Conservation (phyloP, 2,888 invertebrate genomes). For the Dasypolia templi region DNA sequence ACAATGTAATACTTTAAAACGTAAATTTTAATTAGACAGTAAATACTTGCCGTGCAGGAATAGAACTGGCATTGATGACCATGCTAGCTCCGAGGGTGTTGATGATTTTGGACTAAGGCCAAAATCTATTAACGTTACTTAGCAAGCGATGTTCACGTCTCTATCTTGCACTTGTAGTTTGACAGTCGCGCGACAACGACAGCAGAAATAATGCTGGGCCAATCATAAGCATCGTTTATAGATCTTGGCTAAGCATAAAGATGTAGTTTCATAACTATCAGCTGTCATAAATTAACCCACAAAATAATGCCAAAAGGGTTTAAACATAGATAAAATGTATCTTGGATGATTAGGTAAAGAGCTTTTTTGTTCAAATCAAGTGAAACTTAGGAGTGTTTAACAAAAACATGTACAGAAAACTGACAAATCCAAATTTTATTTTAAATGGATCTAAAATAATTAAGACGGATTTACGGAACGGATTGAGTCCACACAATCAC, state of each 20-base stretch:
- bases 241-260: no score
- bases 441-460: conserved; percentile 29
- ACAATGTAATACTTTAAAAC: not conserved
- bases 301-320: not conserved
- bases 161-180: no score
- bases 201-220: no score
- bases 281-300: no score
- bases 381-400: not conserved
- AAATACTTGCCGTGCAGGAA: not conserved
- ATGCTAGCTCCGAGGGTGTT: no score
- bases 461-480: conserved; percentile 25
- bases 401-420: not conserved
- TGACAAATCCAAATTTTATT: not conserved
- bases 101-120: no score
- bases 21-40: not conserved
- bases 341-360: not conserved
- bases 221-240: no score
- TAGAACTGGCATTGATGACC: not conserved
- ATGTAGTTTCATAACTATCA: no score
- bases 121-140: no score
- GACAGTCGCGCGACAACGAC: no score
- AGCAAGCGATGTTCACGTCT: no score
- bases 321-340: not conserved
- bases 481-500: conserved; percentile 27
- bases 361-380: not conserved